These are phyloP conservation scores for Acleris laterana DNA, from an alignment of 2,888 invertebrate genomes.

Conservation along the genomic window DNA sequence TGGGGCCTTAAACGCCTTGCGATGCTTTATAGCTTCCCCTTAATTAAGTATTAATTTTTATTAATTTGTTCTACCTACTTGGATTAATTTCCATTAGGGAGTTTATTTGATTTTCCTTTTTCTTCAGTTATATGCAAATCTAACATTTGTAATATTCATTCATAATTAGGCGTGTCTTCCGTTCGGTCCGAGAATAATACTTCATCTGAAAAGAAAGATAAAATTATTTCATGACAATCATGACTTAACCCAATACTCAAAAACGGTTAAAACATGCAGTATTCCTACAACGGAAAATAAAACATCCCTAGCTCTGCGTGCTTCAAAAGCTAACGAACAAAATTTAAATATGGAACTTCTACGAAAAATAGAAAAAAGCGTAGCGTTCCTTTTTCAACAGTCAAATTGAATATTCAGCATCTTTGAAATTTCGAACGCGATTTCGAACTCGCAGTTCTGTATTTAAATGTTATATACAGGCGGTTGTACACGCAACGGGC, in stretches of 20 bases:
- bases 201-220: constrained; percentile 17
- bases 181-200: neutral
- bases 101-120: neutral
- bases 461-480: constrained; percentile 32
- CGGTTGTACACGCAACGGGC: constrained; percentile 48
- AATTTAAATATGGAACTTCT: no score
- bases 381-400: neutral
- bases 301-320: no score
- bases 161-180: no score
- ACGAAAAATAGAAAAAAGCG: neutral
- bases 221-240: neutral
- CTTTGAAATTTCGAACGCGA: neutral
- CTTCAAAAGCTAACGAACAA: no score
- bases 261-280: neutral
- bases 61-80: constrained; percentile 30
- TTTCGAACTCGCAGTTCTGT: constrained; percentile 22
- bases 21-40: constrained; percentile 61
- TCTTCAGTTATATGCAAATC: neutral
- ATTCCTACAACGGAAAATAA: no score
- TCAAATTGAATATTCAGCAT: neutral
- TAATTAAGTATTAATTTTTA: constrained; percentile 40
- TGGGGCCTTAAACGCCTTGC: constrained; percentile 68
- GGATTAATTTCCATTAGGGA: constrained; percentile 17
- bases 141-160: no score
- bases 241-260: neutral